These are phyloP conservation scores for Lacanobia wlatinum DNA, from an alignment of 2,888 invertebrate species.

Conservation along the genomic window DNA sequence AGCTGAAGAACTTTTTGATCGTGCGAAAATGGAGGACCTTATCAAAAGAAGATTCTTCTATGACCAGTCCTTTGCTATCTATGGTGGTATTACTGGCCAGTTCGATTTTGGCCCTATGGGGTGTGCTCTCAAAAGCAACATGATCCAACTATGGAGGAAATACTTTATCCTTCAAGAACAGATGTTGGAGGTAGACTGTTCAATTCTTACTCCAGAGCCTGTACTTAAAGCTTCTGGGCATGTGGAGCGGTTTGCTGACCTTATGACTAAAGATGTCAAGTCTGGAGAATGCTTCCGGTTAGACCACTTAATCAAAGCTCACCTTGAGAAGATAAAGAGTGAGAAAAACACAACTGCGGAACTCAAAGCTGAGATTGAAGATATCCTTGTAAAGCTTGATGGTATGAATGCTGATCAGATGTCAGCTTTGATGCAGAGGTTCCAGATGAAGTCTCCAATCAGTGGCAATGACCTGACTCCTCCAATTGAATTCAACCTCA, in stretches of 20 bases:
- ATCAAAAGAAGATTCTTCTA: slow-evolving; percentile 99
- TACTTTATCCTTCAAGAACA: slow-evolving; percentile 99
- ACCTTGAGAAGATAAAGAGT: slow-evolving; percentile 95
- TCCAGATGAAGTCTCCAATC: slow-evolving; percentile 98
- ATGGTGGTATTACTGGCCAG: slow-evolving; percentile 98
- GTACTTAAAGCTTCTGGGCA: slow-evolving; percentile 99
- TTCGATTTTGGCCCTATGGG: slow-evolving; percentile 99
- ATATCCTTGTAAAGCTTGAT: slow-evolving; percentile 96
- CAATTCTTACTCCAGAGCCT: slow-evolving; percentile 98
- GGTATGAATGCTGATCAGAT: slow-evolving; percentile 98
- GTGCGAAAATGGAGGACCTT: slow-evolving; percentile 98
- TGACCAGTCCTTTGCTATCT: slow-evolving; percentile 99
- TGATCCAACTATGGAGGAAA: slow-evolving; percentile 98
- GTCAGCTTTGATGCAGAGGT: slow-evolving; percentile 95
- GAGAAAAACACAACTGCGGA: slow-evolving; percentile 96
- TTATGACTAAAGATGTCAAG: slow-evolving; percentile 99
- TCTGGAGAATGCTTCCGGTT: slow-evolving; percentile 99
- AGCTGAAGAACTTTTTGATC: slow-evolving; percentile 94
- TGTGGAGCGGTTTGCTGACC: slow-evolving; percentile 99
- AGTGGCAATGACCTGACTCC: slow-evolving; percentile 98
- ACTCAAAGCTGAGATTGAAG: slow-evolving; percentile 93
- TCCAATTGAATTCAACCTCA: slow-evolving; percentile 99
- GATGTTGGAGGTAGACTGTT: slow-evolving; percentile 99
- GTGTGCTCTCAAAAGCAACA: slow-evolving; percentile 98
- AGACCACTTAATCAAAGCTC: slow-evolving; percentile 99